A percentile compares a stretch with the other conserved stretches of the same genome.
These are phyloP conservation scores for Graptemys geographica DNA, from an alignment of 2,797 vertebrate species.

Conservation along the genomic window DNA sequence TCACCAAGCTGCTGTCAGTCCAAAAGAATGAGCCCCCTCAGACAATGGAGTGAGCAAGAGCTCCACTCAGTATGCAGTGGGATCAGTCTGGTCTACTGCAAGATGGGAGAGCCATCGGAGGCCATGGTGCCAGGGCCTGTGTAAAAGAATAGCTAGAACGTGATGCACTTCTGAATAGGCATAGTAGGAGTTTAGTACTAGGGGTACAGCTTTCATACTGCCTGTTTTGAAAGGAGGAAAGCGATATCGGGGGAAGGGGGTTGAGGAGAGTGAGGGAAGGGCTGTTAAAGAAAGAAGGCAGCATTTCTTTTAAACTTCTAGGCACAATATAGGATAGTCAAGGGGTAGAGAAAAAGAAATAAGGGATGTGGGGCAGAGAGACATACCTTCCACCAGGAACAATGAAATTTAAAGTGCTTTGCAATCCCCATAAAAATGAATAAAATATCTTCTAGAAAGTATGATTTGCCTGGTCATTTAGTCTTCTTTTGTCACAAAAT, in stretches of 20 bases:
- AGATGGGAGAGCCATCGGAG: neutral
- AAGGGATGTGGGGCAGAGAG: neutral
- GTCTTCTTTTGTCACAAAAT: conserved; percentile 5
- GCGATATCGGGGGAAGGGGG: neutral
- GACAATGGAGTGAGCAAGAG: neutral
- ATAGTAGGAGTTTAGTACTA: neutral
- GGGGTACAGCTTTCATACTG: neutral
- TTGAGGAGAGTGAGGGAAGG: neutral
- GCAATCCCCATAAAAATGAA: conserved; percentile 5
- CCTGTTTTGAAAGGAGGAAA: neutral
- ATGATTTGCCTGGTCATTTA: neutral
- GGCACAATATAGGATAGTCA: neutral
- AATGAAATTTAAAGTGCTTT: conserved; percentile 7
- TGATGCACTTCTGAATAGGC: neutral
- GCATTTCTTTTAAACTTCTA: neutral
- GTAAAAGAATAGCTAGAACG: neutral
- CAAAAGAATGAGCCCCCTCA: neutral
- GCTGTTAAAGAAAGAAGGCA: neutral
- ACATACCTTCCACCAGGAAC: neutral
- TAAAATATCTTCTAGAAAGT: conserved; percentile 22
- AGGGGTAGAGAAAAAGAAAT: neutral
- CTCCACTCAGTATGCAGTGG: neutral
- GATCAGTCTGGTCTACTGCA: neutral
- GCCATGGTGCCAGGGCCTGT: neutral
- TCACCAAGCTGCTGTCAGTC: neutral